Base-by-base conservation (phyloP, 2,113 vertebrate species). In the Centropus bengalensis region DNA sequence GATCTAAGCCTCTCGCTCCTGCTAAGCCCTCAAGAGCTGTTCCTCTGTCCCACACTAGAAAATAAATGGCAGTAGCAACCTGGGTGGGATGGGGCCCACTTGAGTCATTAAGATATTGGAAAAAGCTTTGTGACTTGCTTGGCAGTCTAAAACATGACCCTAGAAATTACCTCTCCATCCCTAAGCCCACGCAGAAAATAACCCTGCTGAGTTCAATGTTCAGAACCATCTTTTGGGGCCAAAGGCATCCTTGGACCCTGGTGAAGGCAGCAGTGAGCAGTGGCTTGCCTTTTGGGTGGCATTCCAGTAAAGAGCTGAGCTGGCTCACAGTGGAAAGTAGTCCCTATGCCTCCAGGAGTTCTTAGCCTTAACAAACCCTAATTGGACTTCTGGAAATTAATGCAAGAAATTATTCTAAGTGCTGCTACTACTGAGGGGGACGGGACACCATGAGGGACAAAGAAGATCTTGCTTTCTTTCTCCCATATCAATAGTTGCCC, bases 171-270 rank as follows among this genome's bases (percentile, higher is more conserved):
- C 14, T 76, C 26, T 67, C 55, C 33, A 14, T 28, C 27, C 49
- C 44, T 78, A 54, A 82, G 7, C 28, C 51, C 20, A 27, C 12
- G 30, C 49, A 84, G 38, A 30, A 36, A 44, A 63, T 68, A 56
- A 56, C 22, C 21, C 21, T 49, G 24, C 13, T 15, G 1, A 16
- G 15, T 32, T 13, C 1, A 1, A 59, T 1, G 2, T 11, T 79
- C 67, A 82, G 51, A 33, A 88, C 66, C 30, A 71, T 5, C 24
- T 38, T 70, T 54, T 33, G 51, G n/a, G 44, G n/a, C 66, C 36
- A 78, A 49, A 70, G 47, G 28, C 40, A 33, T 63, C 33, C 55
- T 20, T 45, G 75, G 64, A 52, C 26, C 63, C 30, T 18, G 4
- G 38, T 12, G 55, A 67, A 10, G 0, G 38, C 30, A 70, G 58